A percentile compares a stretch with the other conserved stretches of the same genome.
Evolutionary conservation across 2,888 invertebrate genomes (phyloP).

Genomic region (Callinectes sapidus): DNA sequence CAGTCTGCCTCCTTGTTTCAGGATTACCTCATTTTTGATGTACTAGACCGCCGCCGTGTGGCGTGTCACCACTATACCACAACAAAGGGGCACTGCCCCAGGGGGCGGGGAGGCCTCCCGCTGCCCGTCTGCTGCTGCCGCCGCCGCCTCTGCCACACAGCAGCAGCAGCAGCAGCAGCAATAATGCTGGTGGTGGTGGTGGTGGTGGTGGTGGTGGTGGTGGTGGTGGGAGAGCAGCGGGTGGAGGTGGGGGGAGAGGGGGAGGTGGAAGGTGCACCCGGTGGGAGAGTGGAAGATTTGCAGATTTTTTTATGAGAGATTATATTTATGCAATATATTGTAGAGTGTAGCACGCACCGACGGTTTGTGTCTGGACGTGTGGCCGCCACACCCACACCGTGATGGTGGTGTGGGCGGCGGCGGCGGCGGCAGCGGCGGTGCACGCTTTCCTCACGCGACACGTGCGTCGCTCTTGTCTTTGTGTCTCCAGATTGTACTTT

Average conservation of each 20-base stretch:
- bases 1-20: background rate
- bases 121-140: background rate
- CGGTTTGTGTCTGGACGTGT: background rate
- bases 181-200: no score
- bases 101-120: background rate
- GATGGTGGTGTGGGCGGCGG: background rate
- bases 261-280: background rate
- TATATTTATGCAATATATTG: conserved; percentile 18
- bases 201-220: background rate
- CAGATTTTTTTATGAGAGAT: conserved; percentile 30
- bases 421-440: background rate
- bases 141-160: no score
- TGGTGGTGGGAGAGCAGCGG: background rate
- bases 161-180: background rate
- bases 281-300: background rate
- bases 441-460: background rate
- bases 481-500: background rate
- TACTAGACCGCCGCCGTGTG: background rate
- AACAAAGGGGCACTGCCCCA: background rate
- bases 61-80: conserved; percentile 7
- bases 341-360: background rate
- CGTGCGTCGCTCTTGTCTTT: background rate
- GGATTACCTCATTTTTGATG: conserved; percentile 24
- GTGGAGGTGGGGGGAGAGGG: background rate
- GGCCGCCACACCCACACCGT: background rate